Evolutionary conservation across 2,888 invertebrate genomes (phyloP), one percentile per base, ranked within the genome.

Genomic region (Camptogramma bilineatum): DNA sequence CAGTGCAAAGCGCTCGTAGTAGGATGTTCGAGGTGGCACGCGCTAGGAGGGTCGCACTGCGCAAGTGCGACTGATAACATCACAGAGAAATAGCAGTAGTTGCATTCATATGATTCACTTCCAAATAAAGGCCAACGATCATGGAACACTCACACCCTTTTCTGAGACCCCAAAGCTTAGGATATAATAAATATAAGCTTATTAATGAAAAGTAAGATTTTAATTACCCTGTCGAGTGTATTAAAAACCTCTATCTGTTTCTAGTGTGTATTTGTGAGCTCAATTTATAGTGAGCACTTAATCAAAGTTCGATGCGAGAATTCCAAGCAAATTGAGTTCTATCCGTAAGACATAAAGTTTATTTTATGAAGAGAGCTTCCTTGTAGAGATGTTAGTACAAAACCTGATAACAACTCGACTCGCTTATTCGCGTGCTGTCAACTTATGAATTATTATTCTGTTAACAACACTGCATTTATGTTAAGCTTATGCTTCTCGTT

Each of bases 341-440:
- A 16, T 13, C 24, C 4, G 1, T 4, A 28, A n/a, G 5, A 1
- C 42, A 24, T 60, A 60, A 21, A 34, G 62, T 31, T 51, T 5
- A 46, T 9, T 51, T 50, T 17, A 34, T 19, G 16, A 21, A 17
- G 52, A n/a, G 8, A 59, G 10, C 5, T 13, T n/a, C 13, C 9
- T 42, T 17, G 9, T 7, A 48, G 56, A 48, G 42, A 44, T 44
- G 46, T 31, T 58, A 46, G n/a, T 5, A 61, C 19, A 51, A 16
- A 24, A 44, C 39, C n/a, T 48, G 53, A 48, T 88, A 88, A 87
- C 85, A 87, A 82, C 84, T 72, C 79, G 83, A 77, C 79, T 83
- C 82, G 86, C 87, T 89, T 85, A 90, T 88, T 89, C 87, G 87
- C 88, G 82, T 86, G 87, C 87, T 89, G 90, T 87, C 89, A 89